Evolutionary conservation across 1,140 invertebrate species (phyloP).

Genomic region (Argopecten irradians): DNA sequence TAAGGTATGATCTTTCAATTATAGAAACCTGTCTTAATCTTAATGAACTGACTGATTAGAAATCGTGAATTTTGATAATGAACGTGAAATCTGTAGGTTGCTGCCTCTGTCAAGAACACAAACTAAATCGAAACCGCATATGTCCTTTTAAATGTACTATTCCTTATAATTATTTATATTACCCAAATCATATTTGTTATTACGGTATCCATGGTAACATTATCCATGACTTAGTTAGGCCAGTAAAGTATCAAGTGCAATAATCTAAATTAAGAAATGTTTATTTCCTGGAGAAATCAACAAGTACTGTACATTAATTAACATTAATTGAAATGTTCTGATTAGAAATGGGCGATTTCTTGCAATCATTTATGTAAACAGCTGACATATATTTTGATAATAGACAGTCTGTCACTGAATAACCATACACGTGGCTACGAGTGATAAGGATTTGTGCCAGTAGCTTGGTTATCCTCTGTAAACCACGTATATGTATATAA

Average conservation of each 20-base stretch:
- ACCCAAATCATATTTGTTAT: neutral
- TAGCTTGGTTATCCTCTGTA: neutral
- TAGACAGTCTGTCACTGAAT: neutral
- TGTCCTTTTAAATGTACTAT: too few relatives aligned
- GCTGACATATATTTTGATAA: neutral
- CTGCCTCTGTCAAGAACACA: too few relatives aligned
- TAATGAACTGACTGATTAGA: too few relatives aligned
- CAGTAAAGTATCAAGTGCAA: constrained; percentile 11
- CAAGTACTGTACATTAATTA: constrained; percentile 1
- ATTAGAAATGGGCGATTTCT: neutral
- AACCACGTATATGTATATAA: neutral
- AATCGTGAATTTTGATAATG: too few relatives aligned
- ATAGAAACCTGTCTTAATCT: too few relatives aligned
- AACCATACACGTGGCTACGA: neutral
- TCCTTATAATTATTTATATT: neutral
- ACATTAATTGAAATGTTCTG: neutral
- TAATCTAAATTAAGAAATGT: neutral
- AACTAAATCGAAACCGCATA: too few relatives aligned
- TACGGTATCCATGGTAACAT: neutral
- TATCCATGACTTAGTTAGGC: constrained; percentile 16
- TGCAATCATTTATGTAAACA: neutral
- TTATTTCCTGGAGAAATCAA: constrained; percentile 17
- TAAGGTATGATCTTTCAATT: too few relatives aligned
- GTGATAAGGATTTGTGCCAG: neutral
- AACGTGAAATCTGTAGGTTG: too few relatives aligned